phyloP scores from a whole-genome alignment of 1,140 invertebrate genomes.

The Agrilus planipennis region DNA sequence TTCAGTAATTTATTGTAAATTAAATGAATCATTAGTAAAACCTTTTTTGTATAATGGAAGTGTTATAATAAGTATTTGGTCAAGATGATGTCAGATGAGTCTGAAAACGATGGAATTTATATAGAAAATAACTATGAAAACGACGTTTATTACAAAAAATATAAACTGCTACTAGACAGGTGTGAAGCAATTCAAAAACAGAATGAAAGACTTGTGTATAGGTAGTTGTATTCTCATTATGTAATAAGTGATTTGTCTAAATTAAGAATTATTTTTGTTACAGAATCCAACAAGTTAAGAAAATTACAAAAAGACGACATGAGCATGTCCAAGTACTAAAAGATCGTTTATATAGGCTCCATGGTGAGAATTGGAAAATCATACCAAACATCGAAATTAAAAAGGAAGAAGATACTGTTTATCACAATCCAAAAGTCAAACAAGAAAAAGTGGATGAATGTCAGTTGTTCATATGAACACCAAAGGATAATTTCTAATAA shows the following conservation, averaged over 20 bases:
- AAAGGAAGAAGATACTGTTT: constrained; percentile 1
- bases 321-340: constrained; percentile 43
- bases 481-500: constrained; percentile 5
- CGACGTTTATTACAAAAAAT: constrained; percentile 48
- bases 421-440: constrained; percentile 11
- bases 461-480: constrained; percentile 14
- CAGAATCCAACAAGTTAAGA: constrained; percentile 47
- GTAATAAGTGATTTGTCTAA: constrained; percentile 3
- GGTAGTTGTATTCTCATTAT: constrained; percentile 24
- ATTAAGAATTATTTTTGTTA: constrained; percentile 11
- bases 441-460: constrained; percentile 33
- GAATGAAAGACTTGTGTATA: constrained; percentile 50
- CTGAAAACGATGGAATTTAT: constrained; percentile 31
- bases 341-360: constrained; percentile 31
- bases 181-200: constrained; percentile 52
- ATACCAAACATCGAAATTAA: constrained; percentile 25
- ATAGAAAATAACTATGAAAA: constrained; percentile 36
- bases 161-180: constrained; percentile 47
- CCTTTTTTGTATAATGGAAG: too few species aligned
- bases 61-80: too few species aligned
- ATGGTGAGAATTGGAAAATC: constrained; percentile 30
- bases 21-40: too few species aligned
- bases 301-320: constrained; percentile 40
- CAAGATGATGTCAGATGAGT: constrained; percentile 34
- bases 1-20: too few species aligned